Evolutionary conservation across 2,888 invertebrate genomes (phyloP).

Genomic region (Protula sp.): DNA sequence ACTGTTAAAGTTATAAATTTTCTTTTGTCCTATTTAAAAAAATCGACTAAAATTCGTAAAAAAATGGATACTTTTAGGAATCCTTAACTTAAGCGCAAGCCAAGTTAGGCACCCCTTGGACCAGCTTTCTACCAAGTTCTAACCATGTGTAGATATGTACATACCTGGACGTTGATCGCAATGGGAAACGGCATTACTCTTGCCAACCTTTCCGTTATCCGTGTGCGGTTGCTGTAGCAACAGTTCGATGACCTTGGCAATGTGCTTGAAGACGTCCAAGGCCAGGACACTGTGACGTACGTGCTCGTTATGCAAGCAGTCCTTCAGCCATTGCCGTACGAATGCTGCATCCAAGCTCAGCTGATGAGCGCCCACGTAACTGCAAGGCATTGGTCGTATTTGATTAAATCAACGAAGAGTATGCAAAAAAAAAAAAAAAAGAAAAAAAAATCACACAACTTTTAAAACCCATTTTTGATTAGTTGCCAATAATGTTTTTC

Average conservation of each 20-base stretch:
- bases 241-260: conserved; percentile 37
- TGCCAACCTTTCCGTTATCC: no score
- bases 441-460: not conserved
- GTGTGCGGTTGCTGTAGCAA: conserved; percentile 40
- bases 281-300: conserved; percentile 40
- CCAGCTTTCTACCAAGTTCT: no score
- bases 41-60: no score
- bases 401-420: not conserved
- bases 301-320: conserved; percentile 29
- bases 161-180: no score
- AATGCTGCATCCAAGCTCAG: conserved; percentile 40
- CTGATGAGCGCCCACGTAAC: conserved; percentile 47
- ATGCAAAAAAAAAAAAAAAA: not conserved
- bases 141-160: no score
- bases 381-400: conserved; percentile 21
- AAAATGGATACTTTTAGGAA: no score
- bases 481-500: not conserved
- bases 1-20: no score
- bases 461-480: no score
- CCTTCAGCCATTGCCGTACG: conserved; percentile 36
- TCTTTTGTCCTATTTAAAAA: no score
- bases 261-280: conserved; percentile 40
- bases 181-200: no score
- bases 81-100: no score
- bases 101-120: no score